phyloP scores from a whole-genome alignment of 2,113 vertebrate species.

The Elanoides forficatus region DNA sequence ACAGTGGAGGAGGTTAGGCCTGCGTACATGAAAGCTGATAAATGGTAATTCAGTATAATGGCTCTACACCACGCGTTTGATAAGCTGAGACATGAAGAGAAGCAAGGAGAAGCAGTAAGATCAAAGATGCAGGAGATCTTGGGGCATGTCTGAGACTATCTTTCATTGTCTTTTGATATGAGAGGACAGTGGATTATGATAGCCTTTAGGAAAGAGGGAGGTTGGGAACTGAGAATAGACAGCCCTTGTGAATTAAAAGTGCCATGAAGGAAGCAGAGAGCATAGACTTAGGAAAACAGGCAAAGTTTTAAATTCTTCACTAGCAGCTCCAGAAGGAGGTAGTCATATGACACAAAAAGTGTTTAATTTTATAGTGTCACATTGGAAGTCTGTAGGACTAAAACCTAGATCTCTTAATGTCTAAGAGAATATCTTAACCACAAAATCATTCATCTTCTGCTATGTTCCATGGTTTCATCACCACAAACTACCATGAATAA shows the following conservation, averaged over 20 bases:
- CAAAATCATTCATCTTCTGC: conserved; percentile 21
- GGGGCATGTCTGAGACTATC: not conserved
- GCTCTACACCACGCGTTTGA: not conserved
- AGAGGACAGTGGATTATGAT: not conserved
- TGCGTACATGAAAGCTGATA: not conserved
- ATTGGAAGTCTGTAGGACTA: not conserved
- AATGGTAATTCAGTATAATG: not conserved
- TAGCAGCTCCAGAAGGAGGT: not conserved
- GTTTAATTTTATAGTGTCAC: not conserved
- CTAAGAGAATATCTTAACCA: not conserved
- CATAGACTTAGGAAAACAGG: not conserved
- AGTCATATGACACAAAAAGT: not conserved
- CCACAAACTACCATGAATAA: conserved; percentile 47
- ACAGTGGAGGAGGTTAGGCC: not conserved
- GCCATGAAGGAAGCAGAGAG: not conserved
- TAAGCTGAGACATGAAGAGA: not conserved
- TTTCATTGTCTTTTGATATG: not conserved
- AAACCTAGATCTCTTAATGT: not conserved
- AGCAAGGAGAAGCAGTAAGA: not conserved
- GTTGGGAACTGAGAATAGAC: not conserved
- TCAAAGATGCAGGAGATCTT: not conserved
- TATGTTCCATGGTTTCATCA: not conserved
- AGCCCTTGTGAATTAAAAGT: not conserved
- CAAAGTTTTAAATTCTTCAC: not conserved
- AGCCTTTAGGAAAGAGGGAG: not conserved